Evolutionary conservation across 1,140 invertebrate species (phyloP), one percentile per base, ranked within the genome.

Genomic region (Caenorhabditis brenneri): DNA sequence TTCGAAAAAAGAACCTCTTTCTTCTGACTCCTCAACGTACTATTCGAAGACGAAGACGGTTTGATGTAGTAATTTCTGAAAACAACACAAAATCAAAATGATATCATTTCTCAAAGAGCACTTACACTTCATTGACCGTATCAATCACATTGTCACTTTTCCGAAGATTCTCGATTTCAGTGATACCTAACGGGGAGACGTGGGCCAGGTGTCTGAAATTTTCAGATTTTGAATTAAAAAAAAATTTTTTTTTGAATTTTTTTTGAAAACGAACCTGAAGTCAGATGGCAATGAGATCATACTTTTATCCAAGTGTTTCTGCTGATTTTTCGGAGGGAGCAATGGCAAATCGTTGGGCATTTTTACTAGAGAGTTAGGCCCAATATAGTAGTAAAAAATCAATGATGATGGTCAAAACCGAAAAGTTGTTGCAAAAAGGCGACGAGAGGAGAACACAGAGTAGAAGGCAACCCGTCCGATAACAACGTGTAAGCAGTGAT

Each of bases 91-190:
- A n/a, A n/a, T n/a, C n/a, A n/a, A n/a, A 65, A 55, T 55, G 53
- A 55, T 55, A 27, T 55, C 24, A 55, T 55, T 55, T 55, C 24
- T 24, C 24, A 22, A 6, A 10, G 2, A 27, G 4, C 10, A 29
- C 24, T 27, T 24, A 74, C 65, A 12, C 29, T 74, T 74, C 65
- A 74, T 74, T 74, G 10, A 74, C 65, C 65, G 65, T 24, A 42
- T 74, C 65, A 7, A 42, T 42, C 7, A 39, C 36, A 46, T 42
- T 74, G 15, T 74, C 65, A 36, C 58, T 65, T 7, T 16, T 65
- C 22, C 65, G 65, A 74, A 74, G 65, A 42, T 74, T 74, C 24
- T 42, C 65, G n/a, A 74, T 74, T 74, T 74, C 65, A 9, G 36
- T n/a, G 15, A 10, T 3, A 9, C 36, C 65, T 36, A 39, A 27